A percentile compares a stretch with the other conserved stretches of the same genome.
Evolutionary conservation across 2,113 vertebrate species (phyloP).

Genomic region (Limnothrissa miodon): DNA sequence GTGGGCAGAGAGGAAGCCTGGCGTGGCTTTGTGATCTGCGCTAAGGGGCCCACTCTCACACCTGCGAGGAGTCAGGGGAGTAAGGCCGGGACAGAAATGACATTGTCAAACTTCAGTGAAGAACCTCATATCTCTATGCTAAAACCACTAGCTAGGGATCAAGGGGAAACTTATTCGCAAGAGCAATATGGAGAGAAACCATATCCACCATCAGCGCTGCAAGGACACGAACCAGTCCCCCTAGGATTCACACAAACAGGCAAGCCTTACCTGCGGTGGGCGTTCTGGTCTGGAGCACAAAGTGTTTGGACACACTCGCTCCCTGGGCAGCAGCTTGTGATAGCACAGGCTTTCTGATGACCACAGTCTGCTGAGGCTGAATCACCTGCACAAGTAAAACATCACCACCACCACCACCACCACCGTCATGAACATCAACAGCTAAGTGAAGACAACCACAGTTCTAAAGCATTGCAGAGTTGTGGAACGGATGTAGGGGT

Average conservation of each 20-base stretch:
- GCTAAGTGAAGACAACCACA: no score
- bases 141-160: no score
- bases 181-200: background rate
- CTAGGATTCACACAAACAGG: background rate
- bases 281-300: conserved; percentile 36
- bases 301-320: conserved; percentile 53
- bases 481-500: no score
- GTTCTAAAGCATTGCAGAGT: no score
- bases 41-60: background rate
- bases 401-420: background rate
- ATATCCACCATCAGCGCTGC: background rate
- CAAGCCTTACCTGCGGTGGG: background rate
- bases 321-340: conserved; percentile 51
- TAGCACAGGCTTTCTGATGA: conserved; percentile 61
- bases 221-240: background rate
- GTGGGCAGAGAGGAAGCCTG: conserved; percentile 59
- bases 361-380: conserved; percentile 67
- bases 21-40: conserved; percentile 51
- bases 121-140: no score
- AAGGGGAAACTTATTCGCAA: background rate
- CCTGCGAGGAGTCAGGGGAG: background rate
- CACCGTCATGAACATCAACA: background rate
- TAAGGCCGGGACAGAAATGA: background rate
- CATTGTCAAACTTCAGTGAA: no score
- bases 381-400: conserved; percentile 68